Evolutionary conservation across 2,888 invertebrate genomes (phyloP), one percentile per base, ranked within the genome.

Genomic region (Meiosimyza platycephala): DNA sequence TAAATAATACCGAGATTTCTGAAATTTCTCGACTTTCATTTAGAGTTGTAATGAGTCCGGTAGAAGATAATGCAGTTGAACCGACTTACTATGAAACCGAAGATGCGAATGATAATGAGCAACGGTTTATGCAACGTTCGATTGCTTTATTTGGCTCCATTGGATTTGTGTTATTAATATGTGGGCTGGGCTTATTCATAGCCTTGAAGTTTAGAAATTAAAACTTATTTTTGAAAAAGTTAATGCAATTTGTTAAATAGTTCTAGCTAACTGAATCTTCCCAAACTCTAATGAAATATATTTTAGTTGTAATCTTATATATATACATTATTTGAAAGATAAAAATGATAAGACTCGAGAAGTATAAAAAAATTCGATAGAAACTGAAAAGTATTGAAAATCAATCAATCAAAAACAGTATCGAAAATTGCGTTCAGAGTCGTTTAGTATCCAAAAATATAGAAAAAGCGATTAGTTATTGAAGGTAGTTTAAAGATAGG

Each of bases 11-110:
- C 0, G 85, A 84, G 72, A 76, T 82, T 48, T 84, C 85, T 0
- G 86, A 87, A 74, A 73, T 85, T 5, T 84, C 86, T 0, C 84
- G 79, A 13, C 80, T 86, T 40, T 82, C 83, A 0, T 87, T 87
- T 73, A 79, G 83, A 13, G 85, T 87, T 55, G 74, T 82, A 47
- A 79, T 83, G 79, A 81, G 80, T 2, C 74, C 72, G 13, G 75
- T 78, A 18, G 22, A 16, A 40, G 54, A 6, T 48, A 52, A 69
- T 16, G 51, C 55, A 7, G n/a, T n/a, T 12, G 62, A 16, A 7
- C 16, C 11, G 5, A 9, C 12, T 16, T 16, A 3, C 1, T 13
- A 47, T 22, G 18, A 50, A 18, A 15, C 22, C n/a, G 33, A 51
- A 40, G 51, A 50, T 13, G 15, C 12, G 9, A 22, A 13, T 13